A percentile compares a stretch with the other conserved stretches of the same genome.
Conservation (phyloP, 2,888 invertebrate species). For the Trypoxylon attenuatum region DNA sequence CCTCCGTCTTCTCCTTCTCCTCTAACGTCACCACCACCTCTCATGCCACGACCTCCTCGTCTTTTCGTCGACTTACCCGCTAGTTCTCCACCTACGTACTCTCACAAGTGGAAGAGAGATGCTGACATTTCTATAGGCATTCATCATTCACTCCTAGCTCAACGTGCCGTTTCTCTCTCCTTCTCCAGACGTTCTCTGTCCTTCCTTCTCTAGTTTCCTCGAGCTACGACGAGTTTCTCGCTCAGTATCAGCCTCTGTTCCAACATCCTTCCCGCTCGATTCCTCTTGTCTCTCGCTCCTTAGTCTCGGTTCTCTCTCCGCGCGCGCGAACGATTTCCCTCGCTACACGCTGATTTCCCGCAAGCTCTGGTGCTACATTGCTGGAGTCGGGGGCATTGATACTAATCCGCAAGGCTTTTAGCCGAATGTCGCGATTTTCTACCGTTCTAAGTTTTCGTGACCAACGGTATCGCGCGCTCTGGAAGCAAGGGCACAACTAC, state of each 20-base stretch:
- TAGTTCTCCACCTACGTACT: conserved; percentile 33
- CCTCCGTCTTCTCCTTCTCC: conserved; percentile 30
- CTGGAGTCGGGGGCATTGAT: conserved; percentile 55
- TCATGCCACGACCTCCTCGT: conserved; percentile 47
- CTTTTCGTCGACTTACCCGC: conserved; percentile 52
- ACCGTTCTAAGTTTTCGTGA: conserved; percentile 17
- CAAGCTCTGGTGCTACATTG: conserved; percentile 36
- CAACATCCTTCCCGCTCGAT: conserved; percentile 1
- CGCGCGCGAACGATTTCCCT: background rate
- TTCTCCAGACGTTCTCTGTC: conserved; percentile 6
- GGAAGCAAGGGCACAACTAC: background rate
- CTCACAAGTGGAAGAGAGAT: conserved; percentile 55
- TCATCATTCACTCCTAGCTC: conserved; percentile 64
- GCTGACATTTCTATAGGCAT: conserved; percentile 68
- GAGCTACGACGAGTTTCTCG: too few species aligned
- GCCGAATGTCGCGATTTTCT: conserved; percentile 48
- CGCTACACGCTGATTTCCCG: conserved; percentile 14
- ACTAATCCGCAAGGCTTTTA: conserved; percentile 62
- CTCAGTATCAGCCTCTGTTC: conserved; percentile 8
- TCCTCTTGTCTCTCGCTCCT: conserved; percentile 6
- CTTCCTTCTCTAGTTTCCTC: background rate
- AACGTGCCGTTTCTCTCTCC: conserved; percentile 38
- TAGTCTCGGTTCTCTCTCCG: background rate
- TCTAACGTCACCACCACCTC: conserved; percentile 37
- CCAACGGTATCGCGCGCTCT: too few species aligned